Evolutionary conservation across 1,140 invertebrate genomes (phyloP), one percentile per base, ranked within the genome.

Genomic region (Calliphora vicina): DNA sequence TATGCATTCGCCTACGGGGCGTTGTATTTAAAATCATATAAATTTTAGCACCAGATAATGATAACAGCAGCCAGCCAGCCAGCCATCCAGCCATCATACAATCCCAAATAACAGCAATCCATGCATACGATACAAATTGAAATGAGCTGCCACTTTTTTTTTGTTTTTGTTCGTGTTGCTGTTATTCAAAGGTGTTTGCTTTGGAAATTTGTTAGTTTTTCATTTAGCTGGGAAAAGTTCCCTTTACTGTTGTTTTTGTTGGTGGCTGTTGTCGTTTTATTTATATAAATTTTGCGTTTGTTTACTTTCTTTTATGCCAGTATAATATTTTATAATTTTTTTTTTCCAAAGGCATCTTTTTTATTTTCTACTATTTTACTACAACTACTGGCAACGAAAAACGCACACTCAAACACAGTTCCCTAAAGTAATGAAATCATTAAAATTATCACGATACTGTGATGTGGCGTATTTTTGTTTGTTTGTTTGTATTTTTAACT

Each of bases 21-120:
- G n/a, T 35, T 42, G 74, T 43, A 43, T 78, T 78, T 78, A 78
- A 78, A 78, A 78, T 5, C n/a, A 10, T 43, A 78, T 43, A 78
- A 78, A 78, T 78, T 23, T 67, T 67, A 67, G 2, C 61, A 67
- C 26, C 73, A 43, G 27, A 43, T 43, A 35, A 76, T 43, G 73
- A 76, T 76, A 76, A 76, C 73, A 35, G n/a, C 73, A 42, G 13
- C 73, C 20, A 35, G 20, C 72, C 12, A 57, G n/a, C n/a, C 50
- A 57, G n/a, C 50, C 6, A 57, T 57, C 15, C 15, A 2, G n/a
- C 15, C 50, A 57, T 57, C 15, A 17, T 57, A 57, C 35, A 35
- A n/a, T n/a, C n/a, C n/a, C n/a, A n/a, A n/a, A n/a, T n/a, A n/a
- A n/a, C n/a, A n/a, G n/a, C n/a, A n/a, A n/a, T 35, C 10, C 35